A percentile compares a stretch with the other conserved stretches of the same genome.
Evolutionary conservation across 2,113 vertebrate species (phyloP).

Genomic region (Copsychus sechellarum): DNA sequence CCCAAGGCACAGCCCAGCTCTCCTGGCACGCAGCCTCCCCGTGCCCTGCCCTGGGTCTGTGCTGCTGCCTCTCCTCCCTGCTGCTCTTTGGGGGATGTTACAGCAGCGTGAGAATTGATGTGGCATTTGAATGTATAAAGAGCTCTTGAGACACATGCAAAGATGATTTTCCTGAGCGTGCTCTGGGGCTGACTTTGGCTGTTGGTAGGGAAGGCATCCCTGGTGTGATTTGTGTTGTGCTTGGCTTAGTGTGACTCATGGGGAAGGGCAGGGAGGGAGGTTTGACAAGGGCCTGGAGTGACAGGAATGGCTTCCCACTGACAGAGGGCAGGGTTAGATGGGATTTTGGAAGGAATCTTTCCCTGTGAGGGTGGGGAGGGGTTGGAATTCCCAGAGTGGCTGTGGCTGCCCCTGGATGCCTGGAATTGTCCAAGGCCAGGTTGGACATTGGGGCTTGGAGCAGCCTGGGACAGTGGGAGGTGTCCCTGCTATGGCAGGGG

Average conservation of each 20-base stretch:
- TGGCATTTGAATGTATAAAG: background rate
- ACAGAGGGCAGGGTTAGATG: rapidly evolving
- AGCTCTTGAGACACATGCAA: background rate
- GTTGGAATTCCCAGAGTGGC: background rate
- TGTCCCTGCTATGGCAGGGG: background rate
- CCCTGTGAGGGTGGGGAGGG: background rate
- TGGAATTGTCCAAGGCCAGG: rapidly evolving
- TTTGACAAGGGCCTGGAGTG: background rate
- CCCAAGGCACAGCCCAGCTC: rapidly evolving
- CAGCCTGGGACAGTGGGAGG: rapidly evolving
- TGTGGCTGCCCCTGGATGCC: background rate
- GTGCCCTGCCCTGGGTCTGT: background rate
- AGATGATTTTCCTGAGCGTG: background rate
- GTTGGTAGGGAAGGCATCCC: background rate
- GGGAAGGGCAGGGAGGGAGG: background rate
- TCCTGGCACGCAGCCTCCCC: background rate
- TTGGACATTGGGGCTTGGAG: background rate
- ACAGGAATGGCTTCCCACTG: background rate
- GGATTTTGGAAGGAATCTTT: background rate
- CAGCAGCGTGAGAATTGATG: background rate
- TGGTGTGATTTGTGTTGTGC: background rate
- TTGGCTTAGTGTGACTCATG: background rate
- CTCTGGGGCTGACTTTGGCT: background rate
- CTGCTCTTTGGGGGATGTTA: background rate
- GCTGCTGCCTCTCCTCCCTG: background rate